phyloP scores from a whole-genome alignment of 1,140 invertebrate species.

The Zaprionus lachaisei region DNA sequence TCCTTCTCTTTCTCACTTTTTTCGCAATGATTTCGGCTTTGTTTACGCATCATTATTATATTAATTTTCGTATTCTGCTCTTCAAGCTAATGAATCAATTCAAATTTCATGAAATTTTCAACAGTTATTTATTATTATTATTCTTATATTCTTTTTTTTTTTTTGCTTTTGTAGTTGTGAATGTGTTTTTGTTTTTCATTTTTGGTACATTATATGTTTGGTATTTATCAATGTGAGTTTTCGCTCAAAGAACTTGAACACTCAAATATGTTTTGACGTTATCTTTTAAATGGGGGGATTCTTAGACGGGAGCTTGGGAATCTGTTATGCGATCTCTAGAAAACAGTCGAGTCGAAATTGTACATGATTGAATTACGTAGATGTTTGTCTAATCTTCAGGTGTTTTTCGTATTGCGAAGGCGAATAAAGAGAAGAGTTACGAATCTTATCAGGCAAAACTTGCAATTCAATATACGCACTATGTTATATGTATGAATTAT shows the following conservation, averaged over 20 bases:
- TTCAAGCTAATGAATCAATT: slow-evolving; percentile 68
- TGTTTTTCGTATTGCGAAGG: slow-evolving; percentile 25
- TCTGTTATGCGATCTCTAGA: slow-evolving; percentile 19
- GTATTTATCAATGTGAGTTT: slow-evolving; percentile 23
- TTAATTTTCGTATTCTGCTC: slow-evolving; percentile 30
- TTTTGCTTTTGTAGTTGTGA: slow-evolving; percentile 30
- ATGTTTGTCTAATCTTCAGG: slow-evolving; percentile 55
- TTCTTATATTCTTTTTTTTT: slow-evolving; percentile 25
- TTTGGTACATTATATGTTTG: slow-evolving; percentile 11
- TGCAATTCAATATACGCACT: slow-evolving; percentile 8
- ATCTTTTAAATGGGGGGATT: background rate
- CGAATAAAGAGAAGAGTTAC: slow-evolving; percentile 14
- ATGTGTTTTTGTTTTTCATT: slow-evolving; percentile 36
- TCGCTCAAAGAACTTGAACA: slow-evolving; percentile 52
- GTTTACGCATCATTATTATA: slow-evolving; percentile 26
- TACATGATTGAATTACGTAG: slow-evolving; percentile 72
- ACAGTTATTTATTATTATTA: slow-evolving; percentile 45
- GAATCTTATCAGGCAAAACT: slow-evolving; percentile 7
- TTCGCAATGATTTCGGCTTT: slow-evolving; percentile 41
- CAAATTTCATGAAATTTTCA: slow-evolving; percentile 65
- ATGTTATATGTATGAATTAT: too few relatives aligned
- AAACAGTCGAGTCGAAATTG: slow-evolving; percentile 65
- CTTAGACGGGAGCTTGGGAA: background rate
- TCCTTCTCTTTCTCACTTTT: slow-evolving; percentile 14
- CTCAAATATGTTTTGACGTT: slow-evolving; percentile 47